These are phyloP conservation scores for Agriopis marginaria DNA, from an alignment of 2,888 invertebrate genomes.

Conservation along the genomic window DNA sequence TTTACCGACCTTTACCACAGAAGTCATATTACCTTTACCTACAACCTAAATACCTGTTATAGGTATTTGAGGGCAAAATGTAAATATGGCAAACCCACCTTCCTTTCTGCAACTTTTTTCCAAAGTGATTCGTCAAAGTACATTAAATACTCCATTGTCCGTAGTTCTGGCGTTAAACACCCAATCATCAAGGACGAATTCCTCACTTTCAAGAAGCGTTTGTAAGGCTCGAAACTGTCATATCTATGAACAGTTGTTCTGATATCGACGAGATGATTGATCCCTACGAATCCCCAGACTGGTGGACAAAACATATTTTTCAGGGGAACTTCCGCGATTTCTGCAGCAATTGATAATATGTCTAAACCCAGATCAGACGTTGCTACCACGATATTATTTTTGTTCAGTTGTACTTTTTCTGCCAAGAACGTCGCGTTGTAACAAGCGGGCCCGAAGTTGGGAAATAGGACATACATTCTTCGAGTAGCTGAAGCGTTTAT, in stretches of 20 bases:
- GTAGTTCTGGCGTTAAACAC: conserved; percentile 78
- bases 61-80: no score
- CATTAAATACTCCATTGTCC: conserved; percentile 83
- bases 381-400: conserved; percentile 84
- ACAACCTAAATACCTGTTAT: no score
- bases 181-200: conserved; percentile 84
- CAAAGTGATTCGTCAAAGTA: conserved; percentile 73
- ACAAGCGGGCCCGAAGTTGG: conserved; percentile 85
- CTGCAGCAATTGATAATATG: conserved; percentile 69
- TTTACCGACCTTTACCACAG: no score
- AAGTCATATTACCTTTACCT: no score
- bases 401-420: conserved; percentile 67
- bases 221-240: conserved; percentile 80
- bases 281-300: conserved; percentile 88
- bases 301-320: conserved; percentile 86
- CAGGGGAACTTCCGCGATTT: conserved; percentile 76
- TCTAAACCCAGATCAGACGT: conserved; percentile 86
- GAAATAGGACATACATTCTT: conserved; percentile 81
- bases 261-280: conserved; percentile 85
- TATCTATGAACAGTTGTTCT: conserved; percentile 83
- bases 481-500: conserved; percentile 81
- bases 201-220: conserved; percentile 77
- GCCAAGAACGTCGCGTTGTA: conserved; percentile 84
- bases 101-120: conserved; percentile 65
- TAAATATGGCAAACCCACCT: conserved; percentile 56